Conservation (phyloP, 2,113 vertebrate species). For the Odocoileus hemionus region DNA sequence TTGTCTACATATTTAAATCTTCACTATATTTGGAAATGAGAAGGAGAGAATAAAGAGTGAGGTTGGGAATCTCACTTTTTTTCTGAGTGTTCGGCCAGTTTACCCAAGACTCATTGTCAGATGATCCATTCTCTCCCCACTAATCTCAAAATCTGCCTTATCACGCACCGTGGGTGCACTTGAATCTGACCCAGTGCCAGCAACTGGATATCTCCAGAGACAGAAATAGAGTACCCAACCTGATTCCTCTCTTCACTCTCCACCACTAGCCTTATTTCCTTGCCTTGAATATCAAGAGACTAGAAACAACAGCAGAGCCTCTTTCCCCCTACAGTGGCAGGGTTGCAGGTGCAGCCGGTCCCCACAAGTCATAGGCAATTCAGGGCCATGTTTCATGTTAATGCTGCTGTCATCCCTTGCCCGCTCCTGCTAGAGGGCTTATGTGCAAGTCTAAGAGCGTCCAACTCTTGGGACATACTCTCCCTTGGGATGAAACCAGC, state of each 20-base stretch:
- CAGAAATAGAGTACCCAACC: no score
- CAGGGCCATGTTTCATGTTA: background rate
- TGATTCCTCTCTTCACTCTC: background rate
- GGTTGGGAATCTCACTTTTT: background rate
- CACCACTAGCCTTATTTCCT: background rate
- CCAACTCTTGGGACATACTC: background rate
- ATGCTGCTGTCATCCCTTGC: background rate
- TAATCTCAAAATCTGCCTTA: background rate
- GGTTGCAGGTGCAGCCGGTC: background rate
- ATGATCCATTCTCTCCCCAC: background rate
- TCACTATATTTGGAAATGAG: background rate
- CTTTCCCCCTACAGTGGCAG: background rate
- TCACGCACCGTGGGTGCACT: background rate
- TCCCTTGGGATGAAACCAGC: background rate
- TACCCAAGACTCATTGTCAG: background rate
- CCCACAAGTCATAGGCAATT: background rate
- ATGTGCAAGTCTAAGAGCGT: background rate
- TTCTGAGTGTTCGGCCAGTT: background rate
- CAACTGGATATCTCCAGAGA: rapidly evolving
- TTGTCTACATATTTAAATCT: background rate
- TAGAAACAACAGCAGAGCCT: background rate
- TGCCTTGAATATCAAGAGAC: background rate
- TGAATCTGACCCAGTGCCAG: background rate
- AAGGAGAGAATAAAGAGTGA: background rate
- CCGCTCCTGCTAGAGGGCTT: background rate